Percentiles rank a stretch among this genome's conserved stretches.
phyloP scores from a whole-genome alignment of 2,113 vertebrate genomes.

The Gallinago undulata region DNA sequence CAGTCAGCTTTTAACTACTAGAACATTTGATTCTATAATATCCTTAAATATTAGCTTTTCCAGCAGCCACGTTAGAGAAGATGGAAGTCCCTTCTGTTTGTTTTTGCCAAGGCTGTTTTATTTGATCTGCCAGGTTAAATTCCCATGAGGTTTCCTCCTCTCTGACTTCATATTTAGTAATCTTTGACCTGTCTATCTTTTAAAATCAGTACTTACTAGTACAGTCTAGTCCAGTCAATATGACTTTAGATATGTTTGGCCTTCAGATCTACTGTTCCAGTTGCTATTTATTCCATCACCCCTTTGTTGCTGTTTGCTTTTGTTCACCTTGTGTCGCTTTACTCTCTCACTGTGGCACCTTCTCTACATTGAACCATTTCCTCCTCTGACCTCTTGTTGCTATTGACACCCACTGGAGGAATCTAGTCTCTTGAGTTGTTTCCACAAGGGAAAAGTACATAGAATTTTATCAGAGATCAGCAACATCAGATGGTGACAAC shows the following conservation, averaged over 20 bases:
- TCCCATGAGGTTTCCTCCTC: neutral
- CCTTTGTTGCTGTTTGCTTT: neutral
- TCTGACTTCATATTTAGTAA: neutral
- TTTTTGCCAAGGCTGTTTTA: neutral
- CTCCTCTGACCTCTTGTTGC: neutral
- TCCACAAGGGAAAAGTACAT: neutral
- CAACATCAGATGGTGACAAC: neutral
- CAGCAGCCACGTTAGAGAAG: neutral
- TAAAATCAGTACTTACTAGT: neutral
- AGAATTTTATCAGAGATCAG: neutral
- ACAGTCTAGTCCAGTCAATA: neutral
- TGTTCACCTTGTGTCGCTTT: neutral
- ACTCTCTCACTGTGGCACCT: neutral
- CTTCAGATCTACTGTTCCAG: neutral
- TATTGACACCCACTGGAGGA: neutral
- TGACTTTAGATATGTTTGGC: neutral
- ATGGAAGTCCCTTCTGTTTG: neutral
- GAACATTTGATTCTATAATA: neutral
- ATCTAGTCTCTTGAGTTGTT: neutral
- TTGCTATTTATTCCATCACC: neutral
- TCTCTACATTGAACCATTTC: neutral
- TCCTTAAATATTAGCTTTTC: neutral
- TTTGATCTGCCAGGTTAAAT: slow-evolving; percentile 13
- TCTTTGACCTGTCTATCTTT: slow-evolving; percentile 6
- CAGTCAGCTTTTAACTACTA: neutral